These are phyloP conservation scores for Aphyosemion australe DNA, from an alignment of 2,113 vertebrate genomes.

Conservation along the genomic window DNA sequence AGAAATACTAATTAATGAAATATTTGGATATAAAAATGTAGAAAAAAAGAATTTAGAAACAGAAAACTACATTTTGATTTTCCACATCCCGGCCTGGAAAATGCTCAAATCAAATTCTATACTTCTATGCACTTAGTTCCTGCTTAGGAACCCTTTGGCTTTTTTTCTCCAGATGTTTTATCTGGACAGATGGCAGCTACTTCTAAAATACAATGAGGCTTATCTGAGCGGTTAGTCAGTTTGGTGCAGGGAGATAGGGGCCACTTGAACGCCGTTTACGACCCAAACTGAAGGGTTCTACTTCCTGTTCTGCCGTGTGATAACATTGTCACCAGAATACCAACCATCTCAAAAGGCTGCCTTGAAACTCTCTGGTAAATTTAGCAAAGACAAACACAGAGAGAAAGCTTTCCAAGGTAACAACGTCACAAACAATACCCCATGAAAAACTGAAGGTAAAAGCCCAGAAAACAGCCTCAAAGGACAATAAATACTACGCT, in stretches of 20 bases:
- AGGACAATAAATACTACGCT: conserved; percentile 24
- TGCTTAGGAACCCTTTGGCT: too few relatives aligned
- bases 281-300: conserved; percentile 21
- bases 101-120: background rate
- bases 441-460: conserved; percentile 36
- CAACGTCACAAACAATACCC: conserved; percentile 41
- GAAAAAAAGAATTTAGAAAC: too few relatives aligned
- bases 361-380: conserved; percentile 28
- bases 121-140: background rate
- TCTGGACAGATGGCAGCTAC: background rate
- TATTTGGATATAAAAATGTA: too few relatives aligned
- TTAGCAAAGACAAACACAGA: conserved; percentile 45
- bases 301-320: conserved; percentile 54
- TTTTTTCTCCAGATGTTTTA: background rate
- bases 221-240: conserved; percentile 16
- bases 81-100: too few relatives aligned
- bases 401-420: conserved; percentile 39
- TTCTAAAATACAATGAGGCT: background rate
- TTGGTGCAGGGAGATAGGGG: conserved; percentile 32
- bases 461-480: conserved; percentile 18
- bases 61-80: too few relatives aligned
- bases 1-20: too few relatives aligned
- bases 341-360: conserved; percentile 18
- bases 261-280: conserved; percentile 45
- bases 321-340: conserved; percentile 61